Conservation (phyloP, 2,113 vertebrate species). For the Danio rerio region GRCz12tu NC_133181.1:17271501-17272000, state of each 20-base stretch:
- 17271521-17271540: too few species aligned
- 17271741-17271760: neutral
- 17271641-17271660: too few species aligned
- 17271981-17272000: constrained; percentile 15
- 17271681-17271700: too few species aligned
- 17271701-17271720: too few species aligned
- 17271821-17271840: neutral
- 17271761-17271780: neutral
- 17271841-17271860: neutral
- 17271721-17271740: too few species aligned
- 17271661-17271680: too few species aligned
- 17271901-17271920: constrained; percentile 2
- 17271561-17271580: too few species aligned
- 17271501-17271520: too few species aligned
- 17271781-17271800: neutral
- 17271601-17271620: too few species aligned
- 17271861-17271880: neutral
- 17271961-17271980: neutral
- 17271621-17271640: too few species aligned
- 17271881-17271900: neutral
- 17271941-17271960: constrained; percentile 22
- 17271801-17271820: neutral
- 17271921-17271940: constrained; percentile 15
- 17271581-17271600: too few species aligned
- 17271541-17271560: too few species aligned